Evolutionary conservation across 2,888 invertebrate genomes (phyloP).

Genomic region (Pandemis cinnamomeana): DNA sequence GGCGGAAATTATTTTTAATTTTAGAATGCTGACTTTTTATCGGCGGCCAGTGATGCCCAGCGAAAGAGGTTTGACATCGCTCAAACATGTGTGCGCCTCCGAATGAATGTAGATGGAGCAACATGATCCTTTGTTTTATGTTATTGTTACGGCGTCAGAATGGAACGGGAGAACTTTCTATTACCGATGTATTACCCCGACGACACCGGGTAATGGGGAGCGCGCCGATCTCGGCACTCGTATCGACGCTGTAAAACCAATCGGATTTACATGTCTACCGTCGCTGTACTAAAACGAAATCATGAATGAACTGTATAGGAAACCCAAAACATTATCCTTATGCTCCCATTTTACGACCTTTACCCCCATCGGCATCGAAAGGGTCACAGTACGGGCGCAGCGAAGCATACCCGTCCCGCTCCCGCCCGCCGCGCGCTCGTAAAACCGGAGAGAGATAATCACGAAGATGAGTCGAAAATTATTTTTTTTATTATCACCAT

Average conservation of each 20-base stretch:
- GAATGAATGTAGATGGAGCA: conserved; percentile 25
- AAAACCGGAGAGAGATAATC: conserved; percentile 80
- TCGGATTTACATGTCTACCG: conserved; percentile 83
- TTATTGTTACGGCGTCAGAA: conserved; percentile 41
- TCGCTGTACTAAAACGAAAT: conserved; percentile 82
- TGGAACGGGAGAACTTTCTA: conserved; percentile 57
- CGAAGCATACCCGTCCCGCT: conserved; percentile 70
- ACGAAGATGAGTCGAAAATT: conserved; percentile 84
- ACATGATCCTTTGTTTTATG: conserved; percentile 42
- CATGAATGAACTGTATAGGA: conserved; percentile 84
- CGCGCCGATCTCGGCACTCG: conserved; percentile 68
- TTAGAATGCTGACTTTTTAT: conserved; percentile 15
- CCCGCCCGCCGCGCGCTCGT: conserved; percentile 61
- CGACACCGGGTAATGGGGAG: conserved; percentile 69
- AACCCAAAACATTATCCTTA: conserved; percentile 85
- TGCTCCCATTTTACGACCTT: conserved; percentile 85
- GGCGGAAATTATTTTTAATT: conserved; percentile 51
- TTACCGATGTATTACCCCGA: conserved; percentile 71
- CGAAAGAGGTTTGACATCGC: not conserved
- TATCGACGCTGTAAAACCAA: conserved; percentile 76
- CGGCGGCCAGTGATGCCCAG: not conserved
- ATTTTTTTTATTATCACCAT: conserved; percentile 85
- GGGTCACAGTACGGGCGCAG: conserved; percentile 82
- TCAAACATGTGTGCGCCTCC: conserved; percentile 5
- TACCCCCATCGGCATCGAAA: conserved; percentile 82